These are phyloP conservation scores for Spialia ferax DNA, from an alignment of 2,888 invertebrate genomes.

Conservation along the genomic window DNA sequence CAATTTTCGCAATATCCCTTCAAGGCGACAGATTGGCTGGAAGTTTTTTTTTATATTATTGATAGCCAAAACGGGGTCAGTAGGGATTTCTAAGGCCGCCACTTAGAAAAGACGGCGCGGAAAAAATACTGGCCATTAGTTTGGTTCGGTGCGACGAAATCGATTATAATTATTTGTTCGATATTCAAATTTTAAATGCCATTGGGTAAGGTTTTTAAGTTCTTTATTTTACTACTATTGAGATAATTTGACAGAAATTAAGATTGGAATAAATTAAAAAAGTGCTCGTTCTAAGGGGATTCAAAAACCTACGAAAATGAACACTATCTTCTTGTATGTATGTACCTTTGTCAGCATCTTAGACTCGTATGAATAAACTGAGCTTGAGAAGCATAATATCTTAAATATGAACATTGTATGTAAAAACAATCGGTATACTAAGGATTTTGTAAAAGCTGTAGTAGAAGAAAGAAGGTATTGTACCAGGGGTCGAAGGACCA, in stretches of 20 bases:
- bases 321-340: too few relatives aligned
- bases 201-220: neutral
- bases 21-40: constrained; percentile 69
- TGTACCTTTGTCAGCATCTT: too few relatives aligned
- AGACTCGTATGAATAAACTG: too few relatives aligned
- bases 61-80: constrained; percentile 55
- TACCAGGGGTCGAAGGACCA: too few relatives aligned
- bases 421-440: too few relatives aligned
- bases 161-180: constrained; percentile 7
- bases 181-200: constrained; percentile 5
- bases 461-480: too few relatives aligned
- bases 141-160: constrained; percentile 6
- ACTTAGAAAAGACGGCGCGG: constrained; percentile 23
- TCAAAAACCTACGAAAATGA: too few relatives aligned
- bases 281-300: too few relatives aligned
- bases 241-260: neutral
- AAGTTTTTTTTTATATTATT: constrained; percentile 51
- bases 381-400: too few relatives aligned
- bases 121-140: constrained; percentile 27
- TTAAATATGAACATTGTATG: too few relatives aligned
- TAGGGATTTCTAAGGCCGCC: constrained; percentile 36
- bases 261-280: too few relatives aligned
- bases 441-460: too few relatives aligned
- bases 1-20: constrained; percentile 72
- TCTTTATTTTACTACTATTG: neutral